Base-by-base conservation (phyloP, 2,797 vertebrate genomes). In the Somateria mollissima region DNA sequence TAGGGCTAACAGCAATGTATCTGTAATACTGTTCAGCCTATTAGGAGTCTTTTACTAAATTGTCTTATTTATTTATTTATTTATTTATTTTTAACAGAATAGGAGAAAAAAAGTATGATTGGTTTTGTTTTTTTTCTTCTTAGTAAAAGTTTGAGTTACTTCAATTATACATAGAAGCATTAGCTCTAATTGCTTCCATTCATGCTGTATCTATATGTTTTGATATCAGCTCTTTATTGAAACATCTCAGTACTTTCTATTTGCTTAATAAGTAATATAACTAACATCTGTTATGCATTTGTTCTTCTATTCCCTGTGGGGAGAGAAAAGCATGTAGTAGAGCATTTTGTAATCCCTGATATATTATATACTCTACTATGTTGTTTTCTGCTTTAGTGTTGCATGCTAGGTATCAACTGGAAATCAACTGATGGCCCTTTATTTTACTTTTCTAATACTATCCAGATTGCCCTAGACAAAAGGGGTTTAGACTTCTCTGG, bases 341-440 rank as follows among this genome's bases (percentile, higher is more conserved):
- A 73, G 10, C 2, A 34, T 49, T 71, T 80, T 61, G 51, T 39
- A 14, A 39, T 57, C 9, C 18, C 76, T 57, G 3, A 1, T 64
- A 32, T 37, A 4, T 21, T 64, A 32, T 37, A 3, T 21, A 25
- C 49, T 49, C 1, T 0, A 47, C 4, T 5, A 2, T 0, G 0
- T 9, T 64, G 19, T 34, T 0, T 13, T 45, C n/a, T 7, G 12
- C 28, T 76, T 80, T 41, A 21, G 41, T 74, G 15, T 30, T 83
- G 32, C 2, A 14, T 28, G 21, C 13, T 49, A 4, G 3, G 0
- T n/a, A 19, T 41, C 57, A 73, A 19, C 30, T 84, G 8, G 49
- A 87, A 82, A 70, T 51, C 18, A 54, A 72, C 78, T 54, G 7
- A 24, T 30, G 9, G 17, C 10, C 14, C 13, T 60, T 25, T 39